Conservation (phyloP, 2,888 invertebrate genomes). For the Platycheirus rosarum region DNA sequence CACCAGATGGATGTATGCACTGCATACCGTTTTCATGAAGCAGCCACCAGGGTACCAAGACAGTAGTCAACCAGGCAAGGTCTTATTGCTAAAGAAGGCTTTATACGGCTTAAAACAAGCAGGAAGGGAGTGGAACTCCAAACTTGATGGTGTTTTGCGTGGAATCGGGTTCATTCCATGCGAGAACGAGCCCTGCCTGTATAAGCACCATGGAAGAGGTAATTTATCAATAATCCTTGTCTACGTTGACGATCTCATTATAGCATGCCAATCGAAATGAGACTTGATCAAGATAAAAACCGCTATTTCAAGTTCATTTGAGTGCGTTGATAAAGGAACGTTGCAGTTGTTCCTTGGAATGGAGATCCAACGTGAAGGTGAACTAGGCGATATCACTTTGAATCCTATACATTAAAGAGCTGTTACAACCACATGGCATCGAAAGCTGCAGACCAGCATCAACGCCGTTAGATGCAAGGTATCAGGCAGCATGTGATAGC, state of each 20-base stretch:
- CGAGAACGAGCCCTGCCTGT: slow-evolving; percentile 64
- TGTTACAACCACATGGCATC: not conserved
- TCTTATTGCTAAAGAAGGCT: slow-evolving; percentile 72
- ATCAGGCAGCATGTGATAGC: not conserved
- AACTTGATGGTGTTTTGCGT: slow-evolving; percentile 57
- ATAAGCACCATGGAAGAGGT: slow-evolving; percentile 39
- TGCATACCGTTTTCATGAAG: slow-evolving; percentile 68
- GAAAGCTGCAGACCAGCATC: not conserved
- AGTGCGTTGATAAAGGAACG: slow-evolving; percentile 52
- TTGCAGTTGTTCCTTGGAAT: slow-evolving; percentile 68
- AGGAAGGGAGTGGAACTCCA: slow-evolving; percentile 75
- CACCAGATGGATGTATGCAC: slow-evolving; percentile 74
- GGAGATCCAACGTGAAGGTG: slow-evolving; percentile 60
- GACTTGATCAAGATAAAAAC: slow-evolving; percentile 54
- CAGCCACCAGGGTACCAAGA: slow-evolving; percentile 64
- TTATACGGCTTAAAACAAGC: slow-evolving; percentile 75
- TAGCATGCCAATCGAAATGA: slow-evolving; percentile 54
- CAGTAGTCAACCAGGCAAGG: slow-evolving; percentile 50
- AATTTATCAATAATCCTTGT: slow-evolving; percentile 64
- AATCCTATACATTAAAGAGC: not conserved
- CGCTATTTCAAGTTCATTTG: slow-evolving; percentile 48
- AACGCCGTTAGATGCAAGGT: not conserved
- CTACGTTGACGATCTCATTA: slow-evolving; percentile 73
- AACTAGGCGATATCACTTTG: slow-evolving; percentile 50
- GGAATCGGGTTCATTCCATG: slow-evolving; percentile 65